Evolutionary conservation across 1,140 invertebrate genomes (phyloP), one percentile per base, ranked within the genome.

Genomic region (Chymomyza costata): DNA sequence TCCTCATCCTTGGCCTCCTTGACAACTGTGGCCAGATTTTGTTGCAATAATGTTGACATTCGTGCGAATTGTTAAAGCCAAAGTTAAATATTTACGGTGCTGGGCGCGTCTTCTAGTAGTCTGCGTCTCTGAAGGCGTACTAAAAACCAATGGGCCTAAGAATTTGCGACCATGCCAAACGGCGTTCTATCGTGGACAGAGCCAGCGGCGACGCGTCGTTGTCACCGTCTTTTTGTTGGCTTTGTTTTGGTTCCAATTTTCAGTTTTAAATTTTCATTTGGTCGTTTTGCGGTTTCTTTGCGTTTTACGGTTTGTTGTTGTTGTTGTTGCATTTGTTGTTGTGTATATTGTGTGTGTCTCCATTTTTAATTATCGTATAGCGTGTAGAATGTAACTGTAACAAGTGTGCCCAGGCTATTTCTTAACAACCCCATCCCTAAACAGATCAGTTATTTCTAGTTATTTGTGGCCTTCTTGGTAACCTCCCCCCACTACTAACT

Each of bases 1-100:
- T 84, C 78, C 52, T 84, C 76, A 18, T 84, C 82, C 47, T 81
- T 81, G 30, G 60, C 73, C 50, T 80, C 74, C 38, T 81, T 80
- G 30, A 80, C 67, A 2, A 80, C 73, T 1, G 49, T 45, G 40
- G 73, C 73, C 52, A 80, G 16, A 17, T 38, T 65, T n/a, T n/a
- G n/a, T n/a, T n/a, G n/a, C 14, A 14, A 13, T 38, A 34, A 13
- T 6, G 6, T 3, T 41, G 54, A 25, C 39, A 74, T 37, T n/a
- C 16, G 46, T 13, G 1, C 7, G 13, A 10, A 25, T 25, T 1
- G 3, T 16, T 6, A 28, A 32, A 31, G 18, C 2, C 10, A 1
- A 39, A 28, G 25, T 25, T 16, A 55, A 53, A 18, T 11, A 16
- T 17, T 21, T 18, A 25, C 15, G 25, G 50, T 39, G 41, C 17